phyloP scores from a whole-genome alignment of 2,113 vertebrate genomes.

The Tragelaphus imberbis region DNA sequence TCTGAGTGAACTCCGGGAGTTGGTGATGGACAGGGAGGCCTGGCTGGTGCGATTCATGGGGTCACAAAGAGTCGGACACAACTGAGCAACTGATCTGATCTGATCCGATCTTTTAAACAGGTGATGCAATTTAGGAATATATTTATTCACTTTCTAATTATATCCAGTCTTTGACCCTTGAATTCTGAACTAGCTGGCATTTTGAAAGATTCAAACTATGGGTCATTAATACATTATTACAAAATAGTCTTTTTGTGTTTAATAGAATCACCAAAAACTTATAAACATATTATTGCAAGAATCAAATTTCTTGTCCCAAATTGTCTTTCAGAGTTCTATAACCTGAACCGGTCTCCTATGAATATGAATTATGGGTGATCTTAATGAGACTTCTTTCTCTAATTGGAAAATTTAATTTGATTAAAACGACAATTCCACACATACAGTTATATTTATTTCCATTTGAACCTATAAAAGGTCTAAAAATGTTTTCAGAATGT shows the following conservation, averaged over 20 bases:
- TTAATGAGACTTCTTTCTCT: slow-evolving; percentile 66
- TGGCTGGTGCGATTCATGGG: no score
- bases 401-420: slow-evolving; percentile 82
- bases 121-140: not conserved
- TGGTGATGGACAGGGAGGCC: no score
- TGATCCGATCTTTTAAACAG: not conserved
- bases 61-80: no score
- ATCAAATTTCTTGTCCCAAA: slow-evolving; percentile 56
- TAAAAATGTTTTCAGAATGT: slow-evolving; percentile 75
- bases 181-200: not conserved
- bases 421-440: slow-evolving; percentile 79
- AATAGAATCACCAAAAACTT: slow-evolving; percentile 14
- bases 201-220: not conserved
- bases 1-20: no score
- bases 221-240: not conserved
- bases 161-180: not conserved
- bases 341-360: slow-evolving; percentile 70
- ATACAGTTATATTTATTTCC: slow-evolving; percentile 71
- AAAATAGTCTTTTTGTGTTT: not conserved
- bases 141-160: not conserved
- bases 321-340: slow-evolving; percentile 70
- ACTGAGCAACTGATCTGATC: no score
- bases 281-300: slow-evolving; percentile 60
- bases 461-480: slow-evolving; percentile 63
- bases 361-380: slow-evolving; percentile 74